Conservation (phyloP, 30 jellyfish, hydroid and myxozoan genomes). For the Cassiopea xamachana region DNA sequence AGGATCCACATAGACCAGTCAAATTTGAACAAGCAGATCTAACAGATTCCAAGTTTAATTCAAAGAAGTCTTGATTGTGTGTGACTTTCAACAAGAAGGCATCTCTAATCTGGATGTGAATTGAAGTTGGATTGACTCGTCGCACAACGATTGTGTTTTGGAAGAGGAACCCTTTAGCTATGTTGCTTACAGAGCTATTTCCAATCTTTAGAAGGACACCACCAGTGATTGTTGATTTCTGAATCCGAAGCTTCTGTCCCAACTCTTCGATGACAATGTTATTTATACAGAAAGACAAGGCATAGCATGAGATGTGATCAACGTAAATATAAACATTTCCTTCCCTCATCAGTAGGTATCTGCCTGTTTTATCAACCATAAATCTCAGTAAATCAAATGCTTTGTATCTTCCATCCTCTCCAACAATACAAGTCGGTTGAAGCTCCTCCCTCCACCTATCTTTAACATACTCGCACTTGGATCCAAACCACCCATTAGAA, state of each 20-base stretch:
- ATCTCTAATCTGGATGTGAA: constrained; percentile 19
- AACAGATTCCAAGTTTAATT: neutral
- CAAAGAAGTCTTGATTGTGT: neutral
- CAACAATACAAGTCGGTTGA: constrained; percentile 28
- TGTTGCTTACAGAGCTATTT: neutral
- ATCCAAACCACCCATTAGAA: constrained; percentile 65
- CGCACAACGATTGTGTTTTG: constrained; percentile 7
- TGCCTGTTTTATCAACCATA: constrained; percentile 20
- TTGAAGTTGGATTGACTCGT: neutral
- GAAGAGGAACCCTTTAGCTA: constrained; percentile 4
- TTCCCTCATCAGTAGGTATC: constrained; percentile 24
- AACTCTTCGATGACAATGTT: constrained; percentile 16
- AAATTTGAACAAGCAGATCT: constrained; percentile 11
- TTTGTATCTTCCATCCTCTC: constrained; percentile 37
- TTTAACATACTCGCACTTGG: constrained; percentile 31
- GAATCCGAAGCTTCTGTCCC: neutral
- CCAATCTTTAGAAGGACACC: neutral
- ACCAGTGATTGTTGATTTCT: neutral
- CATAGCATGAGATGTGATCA: constrained; percentile 55
- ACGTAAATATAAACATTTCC: neutral
- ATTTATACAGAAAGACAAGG: constrained; percentile 38
- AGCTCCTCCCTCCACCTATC: neutral
- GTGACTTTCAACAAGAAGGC: neutral
- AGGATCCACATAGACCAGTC: constrained; percentile 65
- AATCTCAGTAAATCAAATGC: constrained; percentile 45